Conservation (phyloP, 1,140 invertebrate species). For the Diplogasteroides magnus region DNA sequence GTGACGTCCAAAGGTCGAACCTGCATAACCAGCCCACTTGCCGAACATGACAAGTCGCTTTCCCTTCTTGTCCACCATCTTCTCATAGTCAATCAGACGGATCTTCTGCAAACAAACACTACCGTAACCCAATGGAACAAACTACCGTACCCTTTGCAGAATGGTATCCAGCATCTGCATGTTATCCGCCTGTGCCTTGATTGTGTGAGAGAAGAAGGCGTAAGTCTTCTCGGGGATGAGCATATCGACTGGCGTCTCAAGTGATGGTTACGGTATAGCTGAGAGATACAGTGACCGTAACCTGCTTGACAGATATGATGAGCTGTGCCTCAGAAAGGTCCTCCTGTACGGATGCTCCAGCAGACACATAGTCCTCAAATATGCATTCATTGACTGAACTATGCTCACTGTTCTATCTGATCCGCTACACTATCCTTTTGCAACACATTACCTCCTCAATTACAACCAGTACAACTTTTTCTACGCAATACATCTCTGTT, state of each 20-base stretch:
- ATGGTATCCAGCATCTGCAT: slow-evolving; percentile 94
- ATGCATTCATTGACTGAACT: no score
- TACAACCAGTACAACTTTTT: no score
- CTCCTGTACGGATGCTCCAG: slow-evolving; percentile 85
- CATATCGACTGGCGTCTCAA: slow-evolving; percentile 76
- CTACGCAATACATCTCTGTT: no score
- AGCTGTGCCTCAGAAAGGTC: slow-evolving; percentile 87
- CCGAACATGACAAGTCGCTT: slow-evolving; percentile 94
- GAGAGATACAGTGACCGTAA: no score
- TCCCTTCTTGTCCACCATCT: slow-evolving; percentile 79
- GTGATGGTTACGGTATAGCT: not conserved
- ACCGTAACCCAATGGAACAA: not conserved
- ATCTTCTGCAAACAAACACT: slow-evolving; percentile 66
- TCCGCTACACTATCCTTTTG: no score
- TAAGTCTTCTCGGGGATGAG: slow-evolving; percentile 92
- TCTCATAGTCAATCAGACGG: slow-evolving; percentile 92
- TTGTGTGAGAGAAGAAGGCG: slow-evolving; percentile 97
- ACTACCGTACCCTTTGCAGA: slow-evolving; percentile 71
- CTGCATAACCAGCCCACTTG: slow-evolving; percentile 95
- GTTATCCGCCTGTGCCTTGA: slow-evolving; percentile 95
- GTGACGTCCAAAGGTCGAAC: no score
- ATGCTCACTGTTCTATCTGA: no score
- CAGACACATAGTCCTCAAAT: slow-evolving; percentile 73
- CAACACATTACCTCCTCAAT: no score
- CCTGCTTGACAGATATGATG: slow-evolving; percentile 93